Conservation (phyloP, 2,113 vertebrate genomes). For the Percina caprodes region DNA sequence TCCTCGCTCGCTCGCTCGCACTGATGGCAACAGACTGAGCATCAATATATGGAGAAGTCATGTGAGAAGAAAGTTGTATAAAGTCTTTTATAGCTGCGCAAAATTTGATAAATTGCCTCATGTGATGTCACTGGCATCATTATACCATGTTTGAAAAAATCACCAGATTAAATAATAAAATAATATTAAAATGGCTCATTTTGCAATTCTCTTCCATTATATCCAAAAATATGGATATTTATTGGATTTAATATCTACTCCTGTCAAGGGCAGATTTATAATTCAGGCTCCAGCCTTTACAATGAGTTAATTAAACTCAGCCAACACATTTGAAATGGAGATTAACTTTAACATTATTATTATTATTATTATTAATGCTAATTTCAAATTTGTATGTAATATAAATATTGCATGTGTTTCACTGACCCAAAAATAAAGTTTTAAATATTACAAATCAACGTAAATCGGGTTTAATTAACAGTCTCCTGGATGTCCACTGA, state of each 20-base stretch:
- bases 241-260: neutral
- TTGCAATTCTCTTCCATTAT: neutral
- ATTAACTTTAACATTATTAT: too few species aligned
- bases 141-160: neutral
- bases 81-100: too few species aligned
- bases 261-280: neutral
- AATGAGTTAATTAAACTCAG: neutral
- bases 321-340: neutral
- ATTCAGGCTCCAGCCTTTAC: neutral
- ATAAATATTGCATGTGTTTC: neutral
- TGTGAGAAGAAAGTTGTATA: too few species aligned
- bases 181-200: neutral
- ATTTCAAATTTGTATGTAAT: neutral
- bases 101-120: neutral
- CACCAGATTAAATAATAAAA: neutral
- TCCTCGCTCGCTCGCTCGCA: too few species aligned
- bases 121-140: neutral
- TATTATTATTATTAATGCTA: neutral
- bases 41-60: too few species aligned
- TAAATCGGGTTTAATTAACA: slow-evolving; percentile 20
- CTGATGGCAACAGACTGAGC: too few species aligned
- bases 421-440: neutral
- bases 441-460: neutral
- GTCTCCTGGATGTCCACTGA: slow-evolving; percentile 16
- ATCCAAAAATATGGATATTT: neutral